Conservation (phyloP, 2,888 invertebrate species). For the Plusia festucae region DNA sequence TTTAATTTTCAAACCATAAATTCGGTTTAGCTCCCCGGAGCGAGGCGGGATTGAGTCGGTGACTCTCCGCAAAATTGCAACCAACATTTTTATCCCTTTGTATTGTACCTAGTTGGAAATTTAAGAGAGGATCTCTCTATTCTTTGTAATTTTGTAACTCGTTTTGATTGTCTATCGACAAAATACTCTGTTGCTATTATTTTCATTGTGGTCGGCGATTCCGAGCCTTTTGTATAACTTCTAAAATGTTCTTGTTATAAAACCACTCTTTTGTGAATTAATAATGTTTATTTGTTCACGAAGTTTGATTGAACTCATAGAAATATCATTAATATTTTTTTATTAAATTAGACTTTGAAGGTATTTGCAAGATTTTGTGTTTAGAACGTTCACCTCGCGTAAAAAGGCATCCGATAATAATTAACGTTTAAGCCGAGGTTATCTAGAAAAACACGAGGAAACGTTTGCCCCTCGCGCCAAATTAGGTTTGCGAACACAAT, state of each 20-base stretch:
- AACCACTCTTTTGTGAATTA: conserved; percentile 50
- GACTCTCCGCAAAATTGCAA: conserved; percentile 82
- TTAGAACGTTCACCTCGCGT: neutral
- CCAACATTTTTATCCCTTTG: conserved; percentile 86
- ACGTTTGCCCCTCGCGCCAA: conserved; percentile 66
- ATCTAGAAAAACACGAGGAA: conserved; percentile 63
- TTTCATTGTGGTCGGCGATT: conserved; percentile 68
- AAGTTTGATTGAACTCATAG: conserved; percentile 13
- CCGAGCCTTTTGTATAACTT: conserved; percentile 63
- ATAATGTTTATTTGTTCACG: conserved; percentile 37
- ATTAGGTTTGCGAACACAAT: conserved; percentile 77
- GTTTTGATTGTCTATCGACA: conserved; percentile 76
- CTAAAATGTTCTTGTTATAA: conserved; percentile 60
- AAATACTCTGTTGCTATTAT: conserved; percentile 56
- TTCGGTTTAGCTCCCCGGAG: conserved; percentile 86
- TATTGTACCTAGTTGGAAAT: conserved; percentile 75
- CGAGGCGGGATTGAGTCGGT: conserved; percentile 77
- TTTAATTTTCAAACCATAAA: conserved; percentile 88
- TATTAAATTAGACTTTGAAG: neutral
- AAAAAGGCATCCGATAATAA: conserved; percentile 50
- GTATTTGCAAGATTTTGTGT: neutral
- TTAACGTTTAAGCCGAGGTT: conserved; percentile 52
- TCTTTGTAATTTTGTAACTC: conserved; percentile 79
- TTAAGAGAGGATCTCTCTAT: conserved; percentile 76
- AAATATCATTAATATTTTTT: conserved; percentile 11